Conservation (phyloP, 2,113 vertebrate genomes). For the Butastur rufipennis region DNA sequence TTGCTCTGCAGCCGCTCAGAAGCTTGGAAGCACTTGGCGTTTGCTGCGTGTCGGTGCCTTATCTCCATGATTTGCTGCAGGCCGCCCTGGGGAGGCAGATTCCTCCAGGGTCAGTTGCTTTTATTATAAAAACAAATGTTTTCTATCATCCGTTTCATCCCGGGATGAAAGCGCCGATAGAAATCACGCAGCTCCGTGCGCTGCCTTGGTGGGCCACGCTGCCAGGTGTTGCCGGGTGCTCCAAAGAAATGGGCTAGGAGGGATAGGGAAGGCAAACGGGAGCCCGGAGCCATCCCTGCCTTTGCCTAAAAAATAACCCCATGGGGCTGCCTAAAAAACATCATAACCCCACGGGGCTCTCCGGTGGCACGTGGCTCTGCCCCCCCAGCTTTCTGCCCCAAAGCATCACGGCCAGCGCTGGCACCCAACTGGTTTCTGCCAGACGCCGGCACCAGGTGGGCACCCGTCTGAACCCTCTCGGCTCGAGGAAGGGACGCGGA, state of each 20-base stretch:
- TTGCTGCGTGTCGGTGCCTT: not conserved
- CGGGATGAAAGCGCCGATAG: not conserved
- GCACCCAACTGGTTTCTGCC: not conserved
- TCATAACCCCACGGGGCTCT: not conserved
- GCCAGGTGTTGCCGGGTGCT: fast-evolving
- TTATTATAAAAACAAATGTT: conserved; percentile 30
- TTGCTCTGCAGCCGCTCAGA: not conserved
- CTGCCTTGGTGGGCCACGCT: not conserved
- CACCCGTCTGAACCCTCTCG: fast-evolving
- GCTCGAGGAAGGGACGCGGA: fast-evolving
- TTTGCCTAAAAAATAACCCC: not conserved
- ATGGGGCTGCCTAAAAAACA: not conserved
- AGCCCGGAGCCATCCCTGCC: not conserved
- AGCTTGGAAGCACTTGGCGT: not conserved
- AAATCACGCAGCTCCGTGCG: fast-evolving
- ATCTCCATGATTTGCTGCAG: not conserved
- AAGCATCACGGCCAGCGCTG: not conserved
- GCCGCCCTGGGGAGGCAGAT: not conserved
- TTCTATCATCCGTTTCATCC: conserved; percentile 31
- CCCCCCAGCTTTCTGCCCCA: not conserved
- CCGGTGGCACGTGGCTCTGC: fast-evolving
- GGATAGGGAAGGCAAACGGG: not conserved
- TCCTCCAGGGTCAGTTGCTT: not conserved
- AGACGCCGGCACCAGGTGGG: not conserved
- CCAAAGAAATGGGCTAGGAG: not conserved